Evolutionary conservation across 1,140 invertebrate species (phyloP).

Genomic region (Sarcophaga bullata): DNA sequence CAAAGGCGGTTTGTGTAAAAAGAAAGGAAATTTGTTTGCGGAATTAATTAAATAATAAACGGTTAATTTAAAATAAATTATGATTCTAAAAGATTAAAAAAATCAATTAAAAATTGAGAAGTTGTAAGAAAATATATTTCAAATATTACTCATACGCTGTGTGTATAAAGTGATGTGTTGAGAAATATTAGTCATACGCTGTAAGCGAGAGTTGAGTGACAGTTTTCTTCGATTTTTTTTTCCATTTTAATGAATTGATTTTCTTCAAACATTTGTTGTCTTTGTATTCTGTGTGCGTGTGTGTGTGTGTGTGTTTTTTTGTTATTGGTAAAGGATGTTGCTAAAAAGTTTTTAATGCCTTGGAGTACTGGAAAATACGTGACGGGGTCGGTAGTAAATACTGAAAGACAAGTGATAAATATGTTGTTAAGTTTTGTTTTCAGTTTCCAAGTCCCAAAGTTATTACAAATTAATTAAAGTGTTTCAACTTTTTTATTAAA

Average conservation of each 20-base stretch:
- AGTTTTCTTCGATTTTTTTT: not conserved
- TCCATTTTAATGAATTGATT: not conserved
- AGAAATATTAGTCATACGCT: slow-evolving; percentile 12
- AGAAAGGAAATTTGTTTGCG: not conserved
- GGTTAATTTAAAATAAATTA: not conserved
- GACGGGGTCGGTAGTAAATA: not conserved
- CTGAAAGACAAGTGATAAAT: not conserved
- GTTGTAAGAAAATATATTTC: not conserved
- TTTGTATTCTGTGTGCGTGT: not conserved
- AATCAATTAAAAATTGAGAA: too few species aligned
- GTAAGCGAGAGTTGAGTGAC: not conserved
- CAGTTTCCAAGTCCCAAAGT: not conserved
- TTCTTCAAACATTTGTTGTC: not conserved
- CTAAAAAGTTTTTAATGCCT: slow-evolving; percentile 3
- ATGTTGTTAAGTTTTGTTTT: not conserved
- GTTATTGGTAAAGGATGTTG: not conserved
- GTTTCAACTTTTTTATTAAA: too few species aligned
- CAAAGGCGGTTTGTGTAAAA: not conserved
- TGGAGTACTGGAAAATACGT: not conserved
- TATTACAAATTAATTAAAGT: not conserved
- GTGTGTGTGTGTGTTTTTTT: too few species aligned
- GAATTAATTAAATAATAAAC: not conserved
- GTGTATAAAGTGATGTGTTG: not conserved
- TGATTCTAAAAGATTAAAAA: too few species aligned
- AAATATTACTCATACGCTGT: slow-evolving; percentile 11